Conservation (phyloP, 2,888 invertebrate species). For the Chirona hameri region DNA sequence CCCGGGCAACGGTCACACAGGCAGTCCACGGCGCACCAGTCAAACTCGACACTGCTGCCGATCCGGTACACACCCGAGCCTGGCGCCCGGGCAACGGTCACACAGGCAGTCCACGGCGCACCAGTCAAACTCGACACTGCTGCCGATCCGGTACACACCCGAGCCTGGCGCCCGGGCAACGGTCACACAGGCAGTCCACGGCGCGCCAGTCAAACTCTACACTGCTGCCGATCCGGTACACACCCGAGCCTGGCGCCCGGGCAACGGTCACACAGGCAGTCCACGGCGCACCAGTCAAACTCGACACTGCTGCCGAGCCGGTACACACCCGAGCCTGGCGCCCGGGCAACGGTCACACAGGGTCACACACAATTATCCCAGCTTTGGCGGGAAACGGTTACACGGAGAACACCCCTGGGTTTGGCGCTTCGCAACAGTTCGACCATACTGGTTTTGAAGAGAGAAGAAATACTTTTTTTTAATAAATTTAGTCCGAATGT, state of each 20-base stretch:
- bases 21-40: slow-evolving; percentile 98
- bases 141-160: slow-evolving; percentile 67
- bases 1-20: slow-evolving; percentile 60
- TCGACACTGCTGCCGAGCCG: slow-evolving; percentile 96
- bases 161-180: slow-evolving; percentile 47
- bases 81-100: slow-evolving; percentile 56
- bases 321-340: slow-evolving; percentile 47
- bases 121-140: slow-evolving; percentile 99
- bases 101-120: slow-evolving; percentile 95
- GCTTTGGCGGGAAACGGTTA: too few relatives aligned
- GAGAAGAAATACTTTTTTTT: too few relatives aligned
- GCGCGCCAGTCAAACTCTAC: slow-evolving; percentile 99
- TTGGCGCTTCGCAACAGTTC: too few relatives aligned
- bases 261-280: slow-evolving; percentile 74
- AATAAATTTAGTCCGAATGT: too few relatives aligned
- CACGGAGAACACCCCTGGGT: too few relatives aligned
- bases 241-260: slow-evolving; percentile 47
- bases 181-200: slow-evolving; percentile 87
- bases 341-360: slow-evolving; percentile 63
- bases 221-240: slow-evolving; percentile 82
- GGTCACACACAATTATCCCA: too few relatives aligned
- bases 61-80: slow-evolving; percentile 56
- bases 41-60: slow-evolving; percentile 99
- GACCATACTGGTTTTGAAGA: too few relatives aligned
- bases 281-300: slow-evolving; percentile 99